These are phyloP conservation scores for Melanaphis sacchari DNA, from an alignment of 1,140 invertebrate genomes.

Conservation along the genomic window DNA sequence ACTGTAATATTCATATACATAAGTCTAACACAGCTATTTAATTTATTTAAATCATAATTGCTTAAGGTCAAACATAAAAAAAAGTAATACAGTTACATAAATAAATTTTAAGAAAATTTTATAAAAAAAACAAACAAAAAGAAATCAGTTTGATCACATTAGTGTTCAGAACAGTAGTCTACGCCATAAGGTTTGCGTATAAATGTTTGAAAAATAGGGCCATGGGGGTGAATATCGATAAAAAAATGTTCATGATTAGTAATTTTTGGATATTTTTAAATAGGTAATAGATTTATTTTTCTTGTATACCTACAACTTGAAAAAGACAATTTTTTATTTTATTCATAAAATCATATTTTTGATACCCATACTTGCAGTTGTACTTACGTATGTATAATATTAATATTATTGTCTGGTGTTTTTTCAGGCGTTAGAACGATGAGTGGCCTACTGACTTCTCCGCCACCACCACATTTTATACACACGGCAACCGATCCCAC, in stretches of 20 bases:
- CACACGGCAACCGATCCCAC: background rate
- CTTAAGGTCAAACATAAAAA: background rate
- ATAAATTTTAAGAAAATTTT: background rate
- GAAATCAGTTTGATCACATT: background rate
- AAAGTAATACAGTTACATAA: background rate
- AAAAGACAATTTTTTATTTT: background rate
- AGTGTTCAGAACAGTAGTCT: too few species aligned
- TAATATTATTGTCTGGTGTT: background rate
- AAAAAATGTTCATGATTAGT: background rate
- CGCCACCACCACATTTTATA: slow-evolving; percentile 39
- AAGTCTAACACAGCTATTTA: background rate
- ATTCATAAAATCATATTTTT: too few species aligned
- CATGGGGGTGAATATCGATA: background rate
- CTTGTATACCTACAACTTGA: background rate
- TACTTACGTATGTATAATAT: background rate
- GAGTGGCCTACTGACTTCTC: slow-evolving; percentile 19
- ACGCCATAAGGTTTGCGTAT: background rate
- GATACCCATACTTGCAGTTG: background rate
- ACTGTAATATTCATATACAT: background rate
- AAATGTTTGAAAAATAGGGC: too few species aligned
- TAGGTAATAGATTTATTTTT: background rate
- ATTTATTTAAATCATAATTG: background rate
- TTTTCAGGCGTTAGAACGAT: slow-evolving; percentile 38
- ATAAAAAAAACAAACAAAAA: background rate
- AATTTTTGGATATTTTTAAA: background rate